Base-by-base conservation (phyloP, 2,113 vertebrate genomes). In the Taurulus bubalis region DNA sequence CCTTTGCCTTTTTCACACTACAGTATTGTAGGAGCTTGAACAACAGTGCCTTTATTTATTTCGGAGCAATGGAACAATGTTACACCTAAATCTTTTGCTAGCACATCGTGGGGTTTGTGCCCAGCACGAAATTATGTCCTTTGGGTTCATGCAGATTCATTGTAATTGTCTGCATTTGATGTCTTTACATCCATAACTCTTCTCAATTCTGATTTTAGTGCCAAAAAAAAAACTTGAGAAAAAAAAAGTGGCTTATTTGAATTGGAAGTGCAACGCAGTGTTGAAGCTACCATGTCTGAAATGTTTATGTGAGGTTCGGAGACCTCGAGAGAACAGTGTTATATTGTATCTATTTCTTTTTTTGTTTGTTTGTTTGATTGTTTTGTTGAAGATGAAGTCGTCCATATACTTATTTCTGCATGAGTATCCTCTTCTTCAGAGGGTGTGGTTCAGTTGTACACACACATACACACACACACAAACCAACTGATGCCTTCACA, bases 41-140 rank as follows among this genome's bases (percentile, higher is more conserved):
- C 95, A 96, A 97, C 95, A 95, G 97, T 97, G 96, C 95, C 96
- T 98, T 97, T 97, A 97, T 98, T 96, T 97, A 96, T 97, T 97
- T 95, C 93, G 95, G 72, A 83, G 95, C 64, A 16, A 80, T 60
- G 66, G 78, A 87, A 87, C 79, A 76, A 87, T 85, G 90, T 92
- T 85, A 85, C 83, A 91, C 67, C 75, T 80, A 77, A 82, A 73
- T 86, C 75, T 80, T 34, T 75, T 40, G 56, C 64, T 28, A 36
- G 51, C 26, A 70, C 75, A 51, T 42, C 4, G 24, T 56, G 68
- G 59, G 59, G 26, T 56, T 85, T 75, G 65, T 74, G 62, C 74
- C 73, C 67, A 40, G 34, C 64, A 38, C 80, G 77, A 82, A 79
- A 79, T 74, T 26, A 68, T 80, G 64, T 71, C 34, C 76, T 81